phyloP scores from a whole-genome alignment of 64 coral and sea anemone species.

The Stylophora pistillata region DNA sequence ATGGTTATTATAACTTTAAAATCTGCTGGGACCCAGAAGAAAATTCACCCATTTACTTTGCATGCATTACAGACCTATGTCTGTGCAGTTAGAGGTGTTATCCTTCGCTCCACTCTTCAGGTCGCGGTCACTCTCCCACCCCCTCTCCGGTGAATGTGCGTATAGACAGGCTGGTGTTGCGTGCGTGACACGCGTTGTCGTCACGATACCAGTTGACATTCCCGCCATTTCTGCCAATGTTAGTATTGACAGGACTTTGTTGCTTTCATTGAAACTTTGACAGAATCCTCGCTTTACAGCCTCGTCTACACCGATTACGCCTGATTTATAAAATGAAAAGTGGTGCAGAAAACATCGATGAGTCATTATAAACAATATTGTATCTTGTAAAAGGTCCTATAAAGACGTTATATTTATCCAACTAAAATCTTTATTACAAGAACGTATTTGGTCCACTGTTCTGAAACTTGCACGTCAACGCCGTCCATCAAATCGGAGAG shows the following conservation, averaged over 20 bases:
- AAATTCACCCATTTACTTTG: no score
- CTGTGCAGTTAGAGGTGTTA: slow-evolving; percentile 64
- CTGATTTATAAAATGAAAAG: slow-evolving; percentile 15
- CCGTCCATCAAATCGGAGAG: no score
- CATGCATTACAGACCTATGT: slow-evolving; percentile 61
- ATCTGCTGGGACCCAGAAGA: no score
- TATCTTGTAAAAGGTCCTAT: no score
- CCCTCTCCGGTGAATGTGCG: slow-evolving; percentile 51
- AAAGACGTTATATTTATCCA: no score
- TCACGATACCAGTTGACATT: slow-evolving; percentile 92
- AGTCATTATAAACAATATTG: no score
- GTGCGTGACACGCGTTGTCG: slow-evolving; percentile 85
- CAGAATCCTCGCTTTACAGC: slow-evolving; percentile 56
- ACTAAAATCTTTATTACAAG: no score
- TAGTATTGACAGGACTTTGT: slow-evolving; percentile 84
- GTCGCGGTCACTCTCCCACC: slow-evolving; percentile 67
- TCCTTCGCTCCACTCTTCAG: slow-evolving; percentile 33
- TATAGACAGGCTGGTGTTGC: slow-evolving; percentile 82
- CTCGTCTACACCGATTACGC: slow-evolving; percentile 62
- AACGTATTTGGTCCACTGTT: no score
- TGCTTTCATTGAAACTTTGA: slow-evolving; percentile 46
- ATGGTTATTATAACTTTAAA: no score
- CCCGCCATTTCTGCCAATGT: slow-evolving; percentile 78
- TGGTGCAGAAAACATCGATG: not conserved
- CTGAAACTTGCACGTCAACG: no score